Percentiles rank a stretch among this genome's conserved stretches.
Evolutionary conservation across 2,113 vertebrate genomes (phyloP).

Genomic region (Cettia cetti): DNA sequence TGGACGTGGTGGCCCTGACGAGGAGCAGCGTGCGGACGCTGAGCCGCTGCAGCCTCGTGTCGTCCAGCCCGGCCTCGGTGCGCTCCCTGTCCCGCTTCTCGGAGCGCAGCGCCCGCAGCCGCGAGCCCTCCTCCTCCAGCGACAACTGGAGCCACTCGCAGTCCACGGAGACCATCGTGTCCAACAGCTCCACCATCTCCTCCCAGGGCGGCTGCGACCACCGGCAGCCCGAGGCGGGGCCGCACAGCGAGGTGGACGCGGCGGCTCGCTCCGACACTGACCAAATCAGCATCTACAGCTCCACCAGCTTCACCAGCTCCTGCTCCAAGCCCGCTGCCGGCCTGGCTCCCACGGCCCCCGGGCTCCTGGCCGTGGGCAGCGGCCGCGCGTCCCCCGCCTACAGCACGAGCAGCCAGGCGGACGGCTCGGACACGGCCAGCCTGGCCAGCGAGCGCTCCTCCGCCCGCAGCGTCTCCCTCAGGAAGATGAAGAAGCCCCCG

Average conservation of each 20-base stretch:
- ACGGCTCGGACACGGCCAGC: constrained; percentile 66
- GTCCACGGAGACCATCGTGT: constrained; percentile 89
- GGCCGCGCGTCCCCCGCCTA: constrained; percentile 30
- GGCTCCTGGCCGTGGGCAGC: constrained; percentile 15
- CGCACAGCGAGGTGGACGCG: not conserved
- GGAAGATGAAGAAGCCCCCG: constrained; percentile 86
- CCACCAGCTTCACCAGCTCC: constrained; percentile 31
- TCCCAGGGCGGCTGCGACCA: constrained; percentile 77
- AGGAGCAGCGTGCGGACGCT: constrained; percentile 77
- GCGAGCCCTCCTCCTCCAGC: constrained; percentile 73
- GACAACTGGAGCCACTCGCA: constrained; percentile 89
- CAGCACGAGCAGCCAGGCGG: constrained; percentile 59
- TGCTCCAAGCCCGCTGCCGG: not conserved
- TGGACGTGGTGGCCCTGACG: constrained; percentile 89
- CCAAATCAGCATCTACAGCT: constrained; percentile 61
- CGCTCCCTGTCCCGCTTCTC: constrained; percentile 74
- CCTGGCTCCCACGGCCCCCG: not conserved
- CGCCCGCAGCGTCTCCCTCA: constrained; percentile 82
- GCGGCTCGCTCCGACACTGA: constrained; percentile 26
- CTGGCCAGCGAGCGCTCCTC: constrained; percentile 74
- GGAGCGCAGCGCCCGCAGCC: constrained; percentile 57
- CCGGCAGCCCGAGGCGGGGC: constrained; percentile 50
- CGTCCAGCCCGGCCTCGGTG: constrained; percentile 83
- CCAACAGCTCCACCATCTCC: constrained; percentile 85
- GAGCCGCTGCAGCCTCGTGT: constrained; percentile 86